These are phyloP conservation scores for Kuschelorhynchus macadamiae DNA, from an alignment of 2,888 invertebrate genomes.

Conservation along the genomic window DNA sequence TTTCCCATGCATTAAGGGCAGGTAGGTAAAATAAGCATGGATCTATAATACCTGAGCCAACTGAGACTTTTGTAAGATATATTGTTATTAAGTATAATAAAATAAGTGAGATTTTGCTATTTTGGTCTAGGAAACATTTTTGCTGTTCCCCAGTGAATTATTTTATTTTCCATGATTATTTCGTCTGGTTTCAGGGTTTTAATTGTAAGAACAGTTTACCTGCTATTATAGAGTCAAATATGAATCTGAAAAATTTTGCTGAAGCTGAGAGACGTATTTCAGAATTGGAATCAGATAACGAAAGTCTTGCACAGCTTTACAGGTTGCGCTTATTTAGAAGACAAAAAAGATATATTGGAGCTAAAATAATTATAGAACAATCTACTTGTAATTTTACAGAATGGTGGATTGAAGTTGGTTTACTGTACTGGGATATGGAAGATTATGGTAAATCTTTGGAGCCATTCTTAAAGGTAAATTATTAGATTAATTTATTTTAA, in stretches of 20 bases:
- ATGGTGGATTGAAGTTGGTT: constrained; percentile 74
- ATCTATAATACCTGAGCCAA: no score
- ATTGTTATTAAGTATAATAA: no score
- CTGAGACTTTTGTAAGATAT: no score
- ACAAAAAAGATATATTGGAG: constrained; percentile 71
- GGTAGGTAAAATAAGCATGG: no score
- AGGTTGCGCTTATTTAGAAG: constrained; percentile 71
- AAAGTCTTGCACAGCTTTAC: constrained; percentile 66
- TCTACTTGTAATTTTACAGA: constrained; percentile 68
- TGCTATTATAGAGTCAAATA: constrained; percentile 62
- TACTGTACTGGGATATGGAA: constrained; percentile 73
- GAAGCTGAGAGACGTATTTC: constrained; percentile 64
- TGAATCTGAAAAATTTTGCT: constrained; percentile 65
- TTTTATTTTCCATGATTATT: no score
- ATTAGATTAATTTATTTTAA: background rate
- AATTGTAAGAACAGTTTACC: constrained; percentile 45
- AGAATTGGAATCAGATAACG: constrained; percentile 61
- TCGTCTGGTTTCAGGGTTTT: constrained; percentile 23
- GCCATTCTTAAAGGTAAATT: constrained; percentile 73
- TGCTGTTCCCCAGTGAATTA: no score
- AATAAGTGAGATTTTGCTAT: no score
- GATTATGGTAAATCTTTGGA: constrained; percentile 75
- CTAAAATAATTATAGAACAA: constrained; percentile 69
- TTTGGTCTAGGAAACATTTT: no score
- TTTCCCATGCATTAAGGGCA: no score